Conservation (phyloP, 2,113 vertebrate species). For the Rhizomys pruinosus region DNA sequence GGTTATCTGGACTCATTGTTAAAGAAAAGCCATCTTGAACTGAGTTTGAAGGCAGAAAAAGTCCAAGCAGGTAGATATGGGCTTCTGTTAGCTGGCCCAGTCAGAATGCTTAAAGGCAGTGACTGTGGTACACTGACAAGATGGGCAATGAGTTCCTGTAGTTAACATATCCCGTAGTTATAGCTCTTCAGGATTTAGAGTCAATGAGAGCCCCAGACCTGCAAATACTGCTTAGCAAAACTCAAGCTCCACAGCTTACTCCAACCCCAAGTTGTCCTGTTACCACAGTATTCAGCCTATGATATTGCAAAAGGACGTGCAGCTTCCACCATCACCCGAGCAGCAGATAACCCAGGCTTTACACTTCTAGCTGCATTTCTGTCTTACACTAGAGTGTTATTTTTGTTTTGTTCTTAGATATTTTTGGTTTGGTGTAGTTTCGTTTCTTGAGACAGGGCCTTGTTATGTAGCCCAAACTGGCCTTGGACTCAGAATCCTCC, state of each 20-base stretch:
- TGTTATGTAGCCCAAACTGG: not conserved
- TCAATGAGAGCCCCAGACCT: not conserved
- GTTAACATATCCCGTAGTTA: not conserved
- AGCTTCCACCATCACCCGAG: not conserved
- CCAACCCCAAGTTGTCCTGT: not conserved
- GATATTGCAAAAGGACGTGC: too few relatives aligned
- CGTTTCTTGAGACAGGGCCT: not conserved
- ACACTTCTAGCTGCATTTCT: not conserved
- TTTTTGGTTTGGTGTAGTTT: not conserved
- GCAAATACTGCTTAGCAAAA: not conserved
- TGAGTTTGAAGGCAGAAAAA: not conserved
- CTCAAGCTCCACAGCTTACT: not conserved
- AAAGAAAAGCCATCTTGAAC: not conserved
- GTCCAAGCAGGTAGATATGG: not conserved
- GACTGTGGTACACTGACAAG: not conserved
- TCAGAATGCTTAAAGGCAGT: not conserved
- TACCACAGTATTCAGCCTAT: not conserved
- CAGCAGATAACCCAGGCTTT: not conserved
- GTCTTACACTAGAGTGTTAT: not conserved
- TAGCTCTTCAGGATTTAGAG: not conserved
- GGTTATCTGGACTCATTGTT: not conserved
- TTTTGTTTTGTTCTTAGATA: not conserved
- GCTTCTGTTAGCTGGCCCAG: not conserved
- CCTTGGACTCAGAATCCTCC: not conserved
- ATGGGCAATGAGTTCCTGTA: too few relatives aligned